Percentiles rank a stretch among this genome's conserved stretches.
phyloP scores from a whole-genome alignment of 2,113 vertebrate genomes.

The Hydrolagus affinis region DNA sequence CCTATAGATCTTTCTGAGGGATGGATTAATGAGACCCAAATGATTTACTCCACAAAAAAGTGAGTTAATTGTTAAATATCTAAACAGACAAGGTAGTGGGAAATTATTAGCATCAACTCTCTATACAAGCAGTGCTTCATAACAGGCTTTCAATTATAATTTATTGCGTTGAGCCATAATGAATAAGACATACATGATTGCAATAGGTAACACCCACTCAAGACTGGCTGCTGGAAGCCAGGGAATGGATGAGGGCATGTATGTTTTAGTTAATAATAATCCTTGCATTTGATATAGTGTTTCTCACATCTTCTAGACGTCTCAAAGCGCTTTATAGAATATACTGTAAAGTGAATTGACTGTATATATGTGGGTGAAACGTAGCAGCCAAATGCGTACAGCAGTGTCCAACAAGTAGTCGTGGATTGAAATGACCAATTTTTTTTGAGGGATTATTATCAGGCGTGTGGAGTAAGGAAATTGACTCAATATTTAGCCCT shows the following conservation, averaged over 20 bases:
- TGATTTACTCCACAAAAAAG: conserved; percentile 25
- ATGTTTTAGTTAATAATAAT: background rate
- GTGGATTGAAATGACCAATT: too few species aligned
- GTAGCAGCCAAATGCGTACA: too few species aligned
- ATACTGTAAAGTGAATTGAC: too few species aligned
- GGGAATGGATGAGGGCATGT: background rate
- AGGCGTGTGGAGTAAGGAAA: too few species aligned
- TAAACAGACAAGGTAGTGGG: conserved; percentile 8
- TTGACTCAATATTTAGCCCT: too few species aligned
- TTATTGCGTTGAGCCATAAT: background rate
- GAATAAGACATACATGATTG: background rate
- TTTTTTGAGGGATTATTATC: too few species aligned
- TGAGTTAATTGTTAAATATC: conserved; percentile 26
- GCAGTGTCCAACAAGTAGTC: too few species aligned
- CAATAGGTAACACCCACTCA: background rate
- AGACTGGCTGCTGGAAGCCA: background rate
- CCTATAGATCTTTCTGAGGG: conserved; percentile 34
- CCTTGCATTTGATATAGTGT: too few species aligned
- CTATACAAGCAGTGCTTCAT: background rate
- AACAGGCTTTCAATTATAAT: conserved; percentile 14
- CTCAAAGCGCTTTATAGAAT: too few species aligned
- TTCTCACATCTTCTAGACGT: too few species aligned
- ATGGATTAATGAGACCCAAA: conserved; percentile 40
- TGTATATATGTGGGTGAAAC: too few species aligned
- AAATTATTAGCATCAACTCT: conserved; percentile 21